A percentile compares a stretch with the other conserved stretches of the same genome.
Evolutionary conservation across 2,797 vertebrate species (phyloP).

Genomic region (Halcyon leucocephala): DNA sequence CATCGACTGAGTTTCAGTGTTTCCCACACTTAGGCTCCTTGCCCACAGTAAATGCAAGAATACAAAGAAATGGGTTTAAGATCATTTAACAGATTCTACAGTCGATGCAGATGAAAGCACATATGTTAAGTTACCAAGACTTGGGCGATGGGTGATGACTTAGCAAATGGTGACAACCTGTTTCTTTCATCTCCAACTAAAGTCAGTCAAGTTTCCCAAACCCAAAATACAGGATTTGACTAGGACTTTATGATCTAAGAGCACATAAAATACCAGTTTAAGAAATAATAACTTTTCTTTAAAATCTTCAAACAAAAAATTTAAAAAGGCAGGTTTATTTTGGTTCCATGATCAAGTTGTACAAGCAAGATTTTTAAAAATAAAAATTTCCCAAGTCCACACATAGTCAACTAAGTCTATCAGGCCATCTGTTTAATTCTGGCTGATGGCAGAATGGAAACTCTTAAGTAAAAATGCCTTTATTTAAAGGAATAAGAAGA

Average conservation of each 20-base stretch:
- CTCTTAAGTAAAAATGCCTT: neutral
- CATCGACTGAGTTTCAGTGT: neutral
- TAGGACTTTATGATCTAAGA: neutral
- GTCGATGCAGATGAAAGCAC: neutral
- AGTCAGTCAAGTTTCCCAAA: neutral
- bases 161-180: neutral
- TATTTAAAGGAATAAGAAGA: neutral
- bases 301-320: neutral
- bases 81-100: neutral
- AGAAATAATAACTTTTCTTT: neutral
- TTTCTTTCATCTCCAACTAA: neutral
- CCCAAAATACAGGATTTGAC: neutral
- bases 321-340: neutral
- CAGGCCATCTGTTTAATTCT: slow-evolving; percentile 10
- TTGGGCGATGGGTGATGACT: neutral
- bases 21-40: neutral
- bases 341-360: neutral
- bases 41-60: neutral
- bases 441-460: neutral
- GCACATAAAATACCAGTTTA: neutral
- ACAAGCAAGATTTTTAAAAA: neutral
- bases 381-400: neutral
- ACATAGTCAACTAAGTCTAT: neutral
- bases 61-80: neutral
- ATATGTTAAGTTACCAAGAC: neutral